Evolutionary conservation across 2,797 vertebrate genomes (phyloP).

Genomic region (Anguilla anguilla): DNA sequence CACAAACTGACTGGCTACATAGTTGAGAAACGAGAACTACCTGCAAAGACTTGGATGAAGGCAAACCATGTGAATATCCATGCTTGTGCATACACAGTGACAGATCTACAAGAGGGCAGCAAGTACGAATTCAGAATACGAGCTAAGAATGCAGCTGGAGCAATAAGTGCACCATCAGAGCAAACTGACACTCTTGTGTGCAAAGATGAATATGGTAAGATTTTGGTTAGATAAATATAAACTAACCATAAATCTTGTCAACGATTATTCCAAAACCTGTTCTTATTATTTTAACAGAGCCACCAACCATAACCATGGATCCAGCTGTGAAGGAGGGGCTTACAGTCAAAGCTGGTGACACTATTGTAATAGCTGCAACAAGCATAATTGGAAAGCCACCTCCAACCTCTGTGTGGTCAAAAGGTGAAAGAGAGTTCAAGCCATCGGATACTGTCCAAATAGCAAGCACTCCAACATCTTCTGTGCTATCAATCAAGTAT

Average conservation of each 20-base stretch:
- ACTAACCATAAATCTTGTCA: not conserved
- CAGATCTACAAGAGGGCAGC: constrained; percentile 87
- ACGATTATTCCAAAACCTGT: not conserved
- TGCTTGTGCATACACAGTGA: constrained; percentile 91
- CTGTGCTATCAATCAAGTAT: constrained; percentile 89
- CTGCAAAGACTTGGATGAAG: constrained; percentile 90
- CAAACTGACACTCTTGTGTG: constrained; percentile 86
- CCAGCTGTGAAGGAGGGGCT: constrained; percentile 93
- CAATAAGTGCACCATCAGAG: constrained; percentile 93
- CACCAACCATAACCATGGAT: constrained; percentile 91
- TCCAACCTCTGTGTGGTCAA: constrained; percentile 92
- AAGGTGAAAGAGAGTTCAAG: constrained; percentile 92
- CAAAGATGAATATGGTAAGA: constrained; percentile 95
- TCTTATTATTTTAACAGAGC: constrained; percentile 79
- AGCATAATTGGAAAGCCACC: constrained; percentile 95
- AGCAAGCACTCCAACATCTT: constrained; percentile 87
- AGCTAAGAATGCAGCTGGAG: constrained; percentile 93
- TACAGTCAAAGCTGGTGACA: constrained; percentile 90
- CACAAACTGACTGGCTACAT: constrained; percentile 94
- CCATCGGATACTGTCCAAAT: constrained; percentile 88
- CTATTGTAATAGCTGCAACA: constrained; percentile 87
- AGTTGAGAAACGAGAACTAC: constrained; percentile 91
- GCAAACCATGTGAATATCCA: constrained; percentile 95
- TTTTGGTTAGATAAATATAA: constrained; percentile 27
- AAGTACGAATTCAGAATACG: constrained; percentile 95